A percentile compares a stretch with the other conserved stretches of the same genome.
Evolutionary conservation across 1,140 invertebrate genomes (phyloP).

Genomic region (Drosophila varians): DNA sequence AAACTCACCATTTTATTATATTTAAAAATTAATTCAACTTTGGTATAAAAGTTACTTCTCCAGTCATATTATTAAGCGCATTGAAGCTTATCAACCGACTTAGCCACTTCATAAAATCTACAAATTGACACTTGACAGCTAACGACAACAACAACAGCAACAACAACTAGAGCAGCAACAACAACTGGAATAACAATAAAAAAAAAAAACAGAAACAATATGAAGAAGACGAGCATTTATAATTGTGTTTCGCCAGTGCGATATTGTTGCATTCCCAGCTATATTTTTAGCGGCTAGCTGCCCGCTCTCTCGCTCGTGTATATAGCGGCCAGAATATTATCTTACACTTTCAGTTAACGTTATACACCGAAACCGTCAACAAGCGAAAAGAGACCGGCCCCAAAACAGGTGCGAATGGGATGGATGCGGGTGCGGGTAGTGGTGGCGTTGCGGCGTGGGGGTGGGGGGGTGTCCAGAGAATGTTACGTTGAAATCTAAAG

Average conservation of each 20-base stretch:
- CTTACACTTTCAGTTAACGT: slow-evolving; percentile 74
- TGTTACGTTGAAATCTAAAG: slow-evolving; percentile 28
- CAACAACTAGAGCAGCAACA: slow-evolving; percentile 26
- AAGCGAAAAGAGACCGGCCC: slow-evolving; percentile 8
- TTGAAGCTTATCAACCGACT: slow-evolving; percentile 28
- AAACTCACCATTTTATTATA: too few species aligned
- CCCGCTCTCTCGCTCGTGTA: slow-evolving; percentile 7
- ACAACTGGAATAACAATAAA: slow-evolving; percentile 13
- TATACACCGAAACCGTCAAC: slow-evolving; percentile 58
- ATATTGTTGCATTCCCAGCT: slow-evolving; percentile 43
- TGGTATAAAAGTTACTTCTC: background rate
- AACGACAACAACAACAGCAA: slow-evolving; percentile 27
- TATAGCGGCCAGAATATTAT: slow-evolving; percentile 65
- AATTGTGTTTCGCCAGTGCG: slow-evolving; percentile 28
- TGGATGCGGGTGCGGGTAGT: background rate
- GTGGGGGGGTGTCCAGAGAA: slow-evolving; percentile 3
- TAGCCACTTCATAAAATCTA: slow-evolving; percentile 29
- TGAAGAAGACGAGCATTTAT: slow-evolving; percentile 36
- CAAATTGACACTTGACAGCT: slow-evolving; percentile 41
- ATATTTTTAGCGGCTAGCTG: slow-evolving; percentile 4
- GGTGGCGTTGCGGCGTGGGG: too few species aligned
- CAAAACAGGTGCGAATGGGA: background rate
- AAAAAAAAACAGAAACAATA: slow-evolving; percentile 4
- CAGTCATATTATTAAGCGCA: slow-evolving; percentile 1
- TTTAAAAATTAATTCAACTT: background rate